Conservation (phyloP, 2,888 invertebrate species). For the Cyclophora punctaria region DNA sequence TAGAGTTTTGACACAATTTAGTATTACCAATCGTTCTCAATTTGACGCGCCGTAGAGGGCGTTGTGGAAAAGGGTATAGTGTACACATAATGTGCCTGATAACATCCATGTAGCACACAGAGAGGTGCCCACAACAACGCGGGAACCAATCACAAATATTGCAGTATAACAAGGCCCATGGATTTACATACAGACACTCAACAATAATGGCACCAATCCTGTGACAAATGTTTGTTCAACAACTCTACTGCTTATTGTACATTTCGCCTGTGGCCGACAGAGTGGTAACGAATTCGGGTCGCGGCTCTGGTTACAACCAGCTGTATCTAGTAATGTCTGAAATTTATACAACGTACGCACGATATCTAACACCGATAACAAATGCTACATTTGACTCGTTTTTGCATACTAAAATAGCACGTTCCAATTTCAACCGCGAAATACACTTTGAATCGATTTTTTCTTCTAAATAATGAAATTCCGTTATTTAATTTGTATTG, state of each 20-base stretch:
- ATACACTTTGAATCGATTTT: too few relatives aligned
- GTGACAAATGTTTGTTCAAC: slow-evolving; percentile 32
- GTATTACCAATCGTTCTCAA: slow-evolving; percentile 55
- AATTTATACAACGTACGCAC: slow-evolving; percentile 7
- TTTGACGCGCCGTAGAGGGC: slow-evolving; percentile 26
- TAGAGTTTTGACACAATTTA: slow-evolving; percentile 59
- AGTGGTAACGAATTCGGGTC: slow-evolving; percentile 24
- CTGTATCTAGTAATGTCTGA: slow-evolving; percentile 9
- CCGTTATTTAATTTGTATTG: too few relatives aligned
- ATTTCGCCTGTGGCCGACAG: slow-evolving; percentile 30
- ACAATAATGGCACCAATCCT: slow-evolving; percentile 33
- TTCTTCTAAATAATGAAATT: too few relatives aligned
- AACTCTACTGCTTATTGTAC: slow-evolving; percentile 38
- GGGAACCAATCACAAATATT: neutral
- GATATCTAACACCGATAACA: slow-evolving; percentile 19
- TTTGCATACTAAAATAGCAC: slow-evolving; percentile 17
- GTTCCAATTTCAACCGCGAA: slow-evolving; percentile 3
- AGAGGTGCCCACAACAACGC: slow-evolving; percentile 30
- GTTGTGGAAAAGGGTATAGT: too few relatives aligned
- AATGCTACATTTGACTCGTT: slow-evolving; percentile 10
- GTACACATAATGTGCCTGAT: slow-evolving; percentile 39
- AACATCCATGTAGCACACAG: slow-evolving; percentile 42
- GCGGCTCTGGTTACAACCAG: neutral
- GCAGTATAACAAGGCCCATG: neutral
- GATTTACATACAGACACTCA: slow-evolving; percentile 11